A percentile compares a stretch with the other conserved stretches of the same genome.
phyloP scores from a whole-genome alignment of 1,140 invertebrate genomes.

The Octopus sinensis region DNA sequence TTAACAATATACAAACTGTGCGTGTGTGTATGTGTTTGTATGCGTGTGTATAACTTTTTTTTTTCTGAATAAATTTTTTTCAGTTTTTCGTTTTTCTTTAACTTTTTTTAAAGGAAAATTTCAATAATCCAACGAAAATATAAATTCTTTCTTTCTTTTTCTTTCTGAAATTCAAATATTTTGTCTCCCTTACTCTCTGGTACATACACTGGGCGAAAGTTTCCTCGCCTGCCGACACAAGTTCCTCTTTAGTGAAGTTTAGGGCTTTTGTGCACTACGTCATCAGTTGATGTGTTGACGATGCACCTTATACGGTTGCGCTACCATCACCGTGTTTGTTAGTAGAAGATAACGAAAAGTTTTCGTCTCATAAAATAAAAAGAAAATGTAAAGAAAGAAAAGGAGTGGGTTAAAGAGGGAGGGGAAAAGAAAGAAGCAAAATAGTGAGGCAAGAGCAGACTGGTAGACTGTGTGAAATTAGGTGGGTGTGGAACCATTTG shows the following conservation, averaged over 20 bases:
- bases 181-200: background rate
- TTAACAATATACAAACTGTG: background rate
- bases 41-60: background rate
- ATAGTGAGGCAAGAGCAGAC: background rate
- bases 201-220: background rate
- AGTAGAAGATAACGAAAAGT: no score
- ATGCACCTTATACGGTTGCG: background rate
- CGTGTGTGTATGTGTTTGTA: background rate
- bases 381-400: no score
- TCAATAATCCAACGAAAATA: background rate
- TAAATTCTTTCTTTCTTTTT: background rate
- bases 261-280: background rate
- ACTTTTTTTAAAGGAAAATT: background rate
- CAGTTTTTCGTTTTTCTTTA: background rate
- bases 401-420: background rate
- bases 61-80: background rate
- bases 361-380: no score
- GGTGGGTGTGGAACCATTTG: no score
- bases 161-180: background rate
- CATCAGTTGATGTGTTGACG: background rate
- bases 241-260: background rate
- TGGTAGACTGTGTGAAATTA: no score
- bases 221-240: background rate
- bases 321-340: background rate
- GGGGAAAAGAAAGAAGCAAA: background rate